phyloP scores from a whole-genome alignment of 1,140 invertebrate genomes.

The Drosophila ironensis region DNA sequence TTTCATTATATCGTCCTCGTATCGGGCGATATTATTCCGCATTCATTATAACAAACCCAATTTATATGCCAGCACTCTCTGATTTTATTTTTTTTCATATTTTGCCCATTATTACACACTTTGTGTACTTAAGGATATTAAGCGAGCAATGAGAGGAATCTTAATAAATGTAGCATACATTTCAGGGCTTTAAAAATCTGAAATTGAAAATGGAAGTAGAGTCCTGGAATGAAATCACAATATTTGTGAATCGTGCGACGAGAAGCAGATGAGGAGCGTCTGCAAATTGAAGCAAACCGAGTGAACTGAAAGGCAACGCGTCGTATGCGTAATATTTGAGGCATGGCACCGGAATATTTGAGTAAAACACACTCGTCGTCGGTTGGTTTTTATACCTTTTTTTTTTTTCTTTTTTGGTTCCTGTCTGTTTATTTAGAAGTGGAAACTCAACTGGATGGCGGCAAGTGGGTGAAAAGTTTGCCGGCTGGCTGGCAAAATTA shows the following conservation, averaged over 20 bases:
- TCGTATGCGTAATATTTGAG: constrained; percentile 34
- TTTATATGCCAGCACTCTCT: neutral
- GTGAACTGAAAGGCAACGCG: constrained; percentile 13
- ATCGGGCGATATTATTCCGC: constrained; percentile 23
- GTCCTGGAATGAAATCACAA: constrained; percentile 58
- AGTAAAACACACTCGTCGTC: too few relatives aligned
- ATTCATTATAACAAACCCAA: constrained; percentile 23
- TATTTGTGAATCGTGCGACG: constrained; percentile 44
- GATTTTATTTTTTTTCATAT: neutral
- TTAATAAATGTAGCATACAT: constrained; percentile 24
- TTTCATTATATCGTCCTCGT: constrained; percentile 37
- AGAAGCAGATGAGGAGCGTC: neutral
- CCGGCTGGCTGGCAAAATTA: neutral
- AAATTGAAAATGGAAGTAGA: constrained; percentile 21
- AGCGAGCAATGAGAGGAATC: constrained; percentile 31
- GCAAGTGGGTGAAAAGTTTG: neutral
- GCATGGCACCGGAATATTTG: constrained; percentile 6
- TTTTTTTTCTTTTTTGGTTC: too few relatives aligned
- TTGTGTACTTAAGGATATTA: constrained; percentile 64
- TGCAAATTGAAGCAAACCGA: constrained; percentile 9
- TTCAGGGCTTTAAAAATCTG: constrained; percentile 11
- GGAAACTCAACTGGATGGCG: neutral
- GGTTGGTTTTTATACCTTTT: too few relatives aligned
- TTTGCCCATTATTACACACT: constrained; percentile 4
- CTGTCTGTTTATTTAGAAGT: neutral